Conservation (phyloP, 2,113 vertebrate genomes). For the Syngnathus scovelli region DNA sequence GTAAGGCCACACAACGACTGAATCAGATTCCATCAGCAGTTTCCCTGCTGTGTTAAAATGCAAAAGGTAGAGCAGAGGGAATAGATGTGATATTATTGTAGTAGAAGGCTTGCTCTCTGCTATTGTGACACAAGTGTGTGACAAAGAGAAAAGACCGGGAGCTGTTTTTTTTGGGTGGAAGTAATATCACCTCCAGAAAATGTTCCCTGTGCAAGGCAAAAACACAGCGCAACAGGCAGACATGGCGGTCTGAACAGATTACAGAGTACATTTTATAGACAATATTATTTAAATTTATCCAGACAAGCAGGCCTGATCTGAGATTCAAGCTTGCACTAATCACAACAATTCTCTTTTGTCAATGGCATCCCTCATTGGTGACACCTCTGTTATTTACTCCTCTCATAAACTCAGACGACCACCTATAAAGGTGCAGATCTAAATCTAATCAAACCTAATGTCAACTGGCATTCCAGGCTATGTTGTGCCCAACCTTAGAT, state of each 20-base stretch:
- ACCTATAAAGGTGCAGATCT: too few species aligned
- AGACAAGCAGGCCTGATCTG: too few species aligned
- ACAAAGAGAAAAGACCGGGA: conserved; percentile 15
- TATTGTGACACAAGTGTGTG: conserved; percentile 4
- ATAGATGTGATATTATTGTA: conserved; percentile 26
- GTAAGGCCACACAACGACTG: conserved; percentile 11
- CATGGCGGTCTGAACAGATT: not conserved
- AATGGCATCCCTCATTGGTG: too few species aligned
- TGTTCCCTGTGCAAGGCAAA: conserved; percentile 12
- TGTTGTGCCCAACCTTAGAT: too few species aligned
- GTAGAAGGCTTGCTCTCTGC: conserved; percentile 25
- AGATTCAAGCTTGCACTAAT: too few species aligned
- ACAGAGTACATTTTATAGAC: not conserved
- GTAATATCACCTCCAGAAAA: conserved; percentile 32
- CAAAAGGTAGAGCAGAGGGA: conserved; percentile 11
- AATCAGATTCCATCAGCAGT: conserved; percentile 38
- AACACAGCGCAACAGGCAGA: not conserved
- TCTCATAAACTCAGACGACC: too few species aligned
- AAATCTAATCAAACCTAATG: too few species aligned
- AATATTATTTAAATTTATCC: not conserved
- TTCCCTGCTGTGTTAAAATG: conserved; percentile 9
- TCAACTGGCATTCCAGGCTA: too few species aligned
- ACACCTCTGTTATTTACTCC: too few species aligned
- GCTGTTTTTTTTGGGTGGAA: conserved; percentile 24
- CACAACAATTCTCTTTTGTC: too few species aligned